phyloP scores from a whole-genome alignment of 2,113 vertebrate species.

The Nothobranchius furzeri region DNA sequence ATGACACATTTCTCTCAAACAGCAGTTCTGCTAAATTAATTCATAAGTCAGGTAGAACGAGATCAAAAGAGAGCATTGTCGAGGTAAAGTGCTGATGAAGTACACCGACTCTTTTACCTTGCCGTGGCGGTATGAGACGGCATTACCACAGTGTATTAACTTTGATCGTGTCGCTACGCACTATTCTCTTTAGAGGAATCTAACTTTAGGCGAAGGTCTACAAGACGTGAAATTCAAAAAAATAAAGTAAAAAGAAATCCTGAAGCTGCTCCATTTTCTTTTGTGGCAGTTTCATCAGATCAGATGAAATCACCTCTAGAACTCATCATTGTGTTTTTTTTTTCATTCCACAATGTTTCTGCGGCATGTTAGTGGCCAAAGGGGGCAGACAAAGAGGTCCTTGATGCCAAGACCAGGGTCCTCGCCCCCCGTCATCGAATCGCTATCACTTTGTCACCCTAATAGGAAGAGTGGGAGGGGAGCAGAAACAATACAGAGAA shows the following conservation, averaged over 20 bases:
- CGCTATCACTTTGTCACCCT: slow-evolving; percentile 71
- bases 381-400: slow-evolving; percentile 70
- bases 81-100: slow-evolving; percentile 79
- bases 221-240: neutral
- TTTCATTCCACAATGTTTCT: slow-evolving; percentile 55
- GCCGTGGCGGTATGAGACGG: slow-evolving; percentile 53
- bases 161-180: slow-evolving; percentile 46
- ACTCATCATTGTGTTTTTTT: slow-evolving; percentile 48
- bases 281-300: slow-evolving; percentile 21
- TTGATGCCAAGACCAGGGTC: slow-evolving; percentile 67
- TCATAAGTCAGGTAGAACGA: slow-evolving; percentile 74
- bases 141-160: slow-evolving; percentile 48
- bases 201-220: slow-evolving; percentile 51
- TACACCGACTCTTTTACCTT: slow-evolving; percentile 56
- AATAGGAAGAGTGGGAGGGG: slow-evolving; percentile 20
- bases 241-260: slow-evolving; percentile 7
- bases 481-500: slow-evolving; percentile 37
- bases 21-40: slow-evolving; percentile 77
- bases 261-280: neutral
- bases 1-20: slow-evolving; percentile 76
- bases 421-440: slow-evolving; percentile 72
- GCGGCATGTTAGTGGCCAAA: slow-evolving; percentile 56
- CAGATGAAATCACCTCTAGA: slow-evolving; percentile 37
- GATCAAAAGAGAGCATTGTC: slow-evolving; percentile 74
- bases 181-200: slow-evolving; percentile 42